A percentile compares a stretch with the other conserved stretches of the same genome.
Conservation (phyloP, 2,888 invertebrate species). For the Allophyes oxyacanthae region DNA sequence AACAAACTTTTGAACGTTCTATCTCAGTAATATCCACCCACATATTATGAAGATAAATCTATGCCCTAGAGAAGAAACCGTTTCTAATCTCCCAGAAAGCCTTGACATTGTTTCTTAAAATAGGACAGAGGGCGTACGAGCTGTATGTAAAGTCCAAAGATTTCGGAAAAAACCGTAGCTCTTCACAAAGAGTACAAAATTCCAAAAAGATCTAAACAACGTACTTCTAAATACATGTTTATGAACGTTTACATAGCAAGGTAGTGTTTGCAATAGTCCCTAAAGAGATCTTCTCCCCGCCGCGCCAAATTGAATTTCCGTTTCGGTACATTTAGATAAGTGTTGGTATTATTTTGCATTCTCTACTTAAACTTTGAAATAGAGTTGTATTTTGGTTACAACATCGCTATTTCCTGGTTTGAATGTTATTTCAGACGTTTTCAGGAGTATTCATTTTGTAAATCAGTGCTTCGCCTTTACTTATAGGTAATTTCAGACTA, state of each 20-base stretch:
- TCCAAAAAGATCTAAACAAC: constrained; percentile 9
- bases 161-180: constrained; percentile 29
- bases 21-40: constrained; percentile 45
- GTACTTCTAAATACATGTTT: constrained; percentile 30
- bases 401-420: constrained; percentile 11
- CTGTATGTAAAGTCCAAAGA: constrained; percentile 33
- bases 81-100: constrained; percentile 55
- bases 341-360: constrained; percentile 52
- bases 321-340: constrained; percentile 62
- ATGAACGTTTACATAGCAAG: constrained; percentile 35
- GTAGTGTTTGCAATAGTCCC: constrained; percentile 52
- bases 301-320: constrained; percentile 64
- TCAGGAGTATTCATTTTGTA: neutral
- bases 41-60: constrained; percentile 57
- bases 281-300: constrained; percentile 55
- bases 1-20: constrained; percentile 46
- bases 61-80: constrained; percentile 45
- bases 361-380: constrained; percentile 40
- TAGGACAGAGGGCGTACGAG: constrained; percentile 38
- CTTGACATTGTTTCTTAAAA: constrained; percentile 57
- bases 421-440: constrained; percentile 1
- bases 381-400: constrained; percentile 26
- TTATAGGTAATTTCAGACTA: too few relatives aligned
- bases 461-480: neutral
- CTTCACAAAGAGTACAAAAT: constrained; percentile 12